A percentile compares a stretch with the other conserved stretches of the same genome.
These are phyloP conservation scores for Petrocephalus microphthalmus DNA, from an alignment of 2,113 vertebrate species.

Conservation along the genomic window DNA sequence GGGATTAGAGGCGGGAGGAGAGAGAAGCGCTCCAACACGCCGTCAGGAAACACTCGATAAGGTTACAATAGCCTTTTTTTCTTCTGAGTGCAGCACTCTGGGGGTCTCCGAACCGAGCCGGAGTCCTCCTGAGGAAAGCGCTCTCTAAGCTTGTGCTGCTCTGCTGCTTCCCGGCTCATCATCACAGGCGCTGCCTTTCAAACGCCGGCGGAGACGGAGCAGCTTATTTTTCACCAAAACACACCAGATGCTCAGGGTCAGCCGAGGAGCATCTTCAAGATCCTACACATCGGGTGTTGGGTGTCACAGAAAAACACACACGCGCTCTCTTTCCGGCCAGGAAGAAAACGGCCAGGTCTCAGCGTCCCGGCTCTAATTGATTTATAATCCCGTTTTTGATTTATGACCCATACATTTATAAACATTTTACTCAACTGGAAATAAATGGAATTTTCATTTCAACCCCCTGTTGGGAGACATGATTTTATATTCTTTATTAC, in stretches of 20 bases:
- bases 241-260: background rate
- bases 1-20: background rate
- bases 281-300: background rate
- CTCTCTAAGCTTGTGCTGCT: background rate
- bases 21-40: background rate
- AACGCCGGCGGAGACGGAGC: background rate
- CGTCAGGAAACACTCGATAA: background rate
- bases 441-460: background rate
- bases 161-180: background rate
- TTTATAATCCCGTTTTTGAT: background rate
- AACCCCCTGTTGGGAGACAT: background rate
- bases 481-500: background rate
- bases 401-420: background rate
- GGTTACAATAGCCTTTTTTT: constrained; percentile 6
- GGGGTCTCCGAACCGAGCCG: background rate
- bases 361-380: background rate
- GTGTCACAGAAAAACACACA: background rate
- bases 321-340: background rate
- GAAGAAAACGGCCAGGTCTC: background rate
- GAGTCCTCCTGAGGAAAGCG: background rate
- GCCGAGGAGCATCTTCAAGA: background rate
- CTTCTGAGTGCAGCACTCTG: background rate
- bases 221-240: background rate
- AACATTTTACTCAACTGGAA: background rate
- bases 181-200: background rate